A percentile compares a stretch with the other conserved stretches of the same genome.
Evolutionary conservation across 64 coral and sea anemone species (phyloP).

Genomic region (Dendronephthya gigantea): DNA sequence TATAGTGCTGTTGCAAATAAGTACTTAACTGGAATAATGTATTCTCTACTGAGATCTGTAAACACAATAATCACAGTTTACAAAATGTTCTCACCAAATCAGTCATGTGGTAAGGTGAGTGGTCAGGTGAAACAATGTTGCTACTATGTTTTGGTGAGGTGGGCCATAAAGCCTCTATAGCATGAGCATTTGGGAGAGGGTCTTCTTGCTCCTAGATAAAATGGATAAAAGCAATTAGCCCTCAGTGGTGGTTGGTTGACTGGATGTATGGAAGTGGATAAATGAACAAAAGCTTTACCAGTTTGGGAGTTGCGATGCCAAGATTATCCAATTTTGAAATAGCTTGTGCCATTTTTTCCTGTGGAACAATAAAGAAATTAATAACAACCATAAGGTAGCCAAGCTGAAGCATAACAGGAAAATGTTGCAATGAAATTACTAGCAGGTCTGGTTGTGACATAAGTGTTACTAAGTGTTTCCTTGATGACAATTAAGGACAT

Average conservation of each 20-base stretch:
- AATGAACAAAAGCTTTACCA: not conserved
- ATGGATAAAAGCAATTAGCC: not conserved
- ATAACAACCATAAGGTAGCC: no score
- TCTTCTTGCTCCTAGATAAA: not conserved
- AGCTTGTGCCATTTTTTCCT: slow-evolving; percentile 15
- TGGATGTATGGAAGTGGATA: not conserved
- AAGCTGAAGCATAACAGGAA: no score
- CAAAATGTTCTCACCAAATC: not conserved
- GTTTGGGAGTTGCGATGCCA: not conserved
- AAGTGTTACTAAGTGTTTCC: not conserved
- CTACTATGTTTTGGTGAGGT: slow-evolving; percentile 11
- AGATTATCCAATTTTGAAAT: not conserved
- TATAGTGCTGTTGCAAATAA: no score
- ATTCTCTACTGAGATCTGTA: no score
- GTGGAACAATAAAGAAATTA: not conserved
- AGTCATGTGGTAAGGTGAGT: not conserved
- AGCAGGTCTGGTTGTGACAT: not conserved
- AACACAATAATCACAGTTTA: not conserved
- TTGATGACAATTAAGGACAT: no score
- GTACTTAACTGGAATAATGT: no score
- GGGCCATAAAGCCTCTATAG: not conserved
- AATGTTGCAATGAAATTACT: not conserved
- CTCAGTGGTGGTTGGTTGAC: no score
- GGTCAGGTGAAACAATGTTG: not conserved
- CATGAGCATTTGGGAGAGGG: not conserved